Conservation (phyloP, 2,888 invertebrate genomes). For the Caenorhabditis sp. region DNA sequence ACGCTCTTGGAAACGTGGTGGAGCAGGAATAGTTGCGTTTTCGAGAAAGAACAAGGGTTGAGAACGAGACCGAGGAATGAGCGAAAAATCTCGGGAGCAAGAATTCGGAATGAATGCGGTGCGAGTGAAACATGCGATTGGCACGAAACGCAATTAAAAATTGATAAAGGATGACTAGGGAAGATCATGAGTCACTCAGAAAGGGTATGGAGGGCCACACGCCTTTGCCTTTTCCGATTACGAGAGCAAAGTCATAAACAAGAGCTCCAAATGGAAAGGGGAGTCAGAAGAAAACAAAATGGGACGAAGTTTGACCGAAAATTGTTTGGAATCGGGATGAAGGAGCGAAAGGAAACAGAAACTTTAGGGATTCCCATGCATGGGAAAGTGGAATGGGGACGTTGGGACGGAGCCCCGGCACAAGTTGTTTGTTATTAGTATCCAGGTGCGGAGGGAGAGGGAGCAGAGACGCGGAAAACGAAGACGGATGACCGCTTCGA, state of each 20-base stretch:
- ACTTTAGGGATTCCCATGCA: conserved; percentile 24
- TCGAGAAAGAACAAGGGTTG: conserved; percentile 2
- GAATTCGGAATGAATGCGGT: conserved; percentile 12
- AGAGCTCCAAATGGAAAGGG: conserved; percentile 6
- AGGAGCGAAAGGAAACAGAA: not conserved
- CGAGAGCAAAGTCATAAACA: not conserved
- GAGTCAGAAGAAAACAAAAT: not conserved
- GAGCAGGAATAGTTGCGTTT: too few species aligned
- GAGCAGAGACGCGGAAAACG: not conserved
- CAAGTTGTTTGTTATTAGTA: conserved; percentile 51
- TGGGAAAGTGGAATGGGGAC: conserved; percentile 1
- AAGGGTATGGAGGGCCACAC: too few species aligned
- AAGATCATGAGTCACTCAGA: not conserved
- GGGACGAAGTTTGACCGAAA: conserved; percentile 21
- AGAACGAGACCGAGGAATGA: not conserved
- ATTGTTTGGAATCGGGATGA: not conserved
- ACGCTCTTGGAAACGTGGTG: too few species aligned
- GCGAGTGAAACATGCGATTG: conserved; percentile 18
- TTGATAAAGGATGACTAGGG: conserved; percentile 32
- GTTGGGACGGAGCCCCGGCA: not conserved
- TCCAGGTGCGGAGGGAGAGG: conserved; percentile 19
- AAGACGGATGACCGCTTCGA: not conserved
- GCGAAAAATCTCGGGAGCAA: not conserved
- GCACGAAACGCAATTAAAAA: conserved; percentile 49
- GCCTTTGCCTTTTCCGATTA: not conserved